Base-by-base conservation (phyloP, 2,113 vertebrate species). In the Heteronetta atricapilla region DNA sequence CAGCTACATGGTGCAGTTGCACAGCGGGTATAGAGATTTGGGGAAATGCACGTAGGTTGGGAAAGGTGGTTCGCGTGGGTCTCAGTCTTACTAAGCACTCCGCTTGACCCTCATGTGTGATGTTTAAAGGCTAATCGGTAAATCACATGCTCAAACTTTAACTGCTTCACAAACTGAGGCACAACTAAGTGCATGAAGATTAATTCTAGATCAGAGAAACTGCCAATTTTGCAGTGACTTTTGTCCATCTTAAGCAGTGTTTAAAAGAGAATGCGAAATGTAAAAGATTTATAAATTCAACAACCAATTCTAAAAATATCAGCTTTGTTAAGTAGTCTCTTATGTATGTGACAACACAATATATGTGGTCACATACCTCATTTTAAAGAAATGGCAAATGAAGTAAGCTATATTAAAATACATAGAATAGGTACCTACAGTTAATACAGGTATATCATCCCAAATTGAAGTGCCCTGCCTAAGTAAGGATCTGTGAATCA, bases 171-270 rank as follows among this genome's bases (percentile, higher is more conserved):
- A 88, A 89, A 10, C 31, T 91, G 55, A 79, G 34, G 23, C 50
- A 16, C 87, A 85, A 94, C 92, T 72, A 85, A 86, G 78, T n/a
- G 55, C 11, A 53, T 59, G 60, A 82, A 80, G 72, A 91, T 70
- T 19, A 66, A 77, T 91, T 76, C 20, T 70, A 42, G 75, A 75
- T 81, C 46, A 56, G 69, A 75, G 34, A 82, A 94, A 85, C 6
- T 86, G 50, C 17, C 34, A 13, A 62, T 85, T 90, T 94, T 84
- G 55, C 74, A 79, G 29, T 53, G 29, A 62, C 44, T 95, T 92
- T 55, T 34, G 33, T 79, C 58, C 15, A 14, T 76, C 34, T 75
- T 90, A 36, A 11, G 4, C 0, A 1, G 6, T 85, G 16, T 75
- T 94, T 63, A 48, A 50, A 83, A 89, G 23, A 78, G 34, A 90